These are phyloP conservation scores for Eulemur rubriventer DNA, from an alignment of 2,797 vertebrate species.

Conservation along the genomic window DNA sequence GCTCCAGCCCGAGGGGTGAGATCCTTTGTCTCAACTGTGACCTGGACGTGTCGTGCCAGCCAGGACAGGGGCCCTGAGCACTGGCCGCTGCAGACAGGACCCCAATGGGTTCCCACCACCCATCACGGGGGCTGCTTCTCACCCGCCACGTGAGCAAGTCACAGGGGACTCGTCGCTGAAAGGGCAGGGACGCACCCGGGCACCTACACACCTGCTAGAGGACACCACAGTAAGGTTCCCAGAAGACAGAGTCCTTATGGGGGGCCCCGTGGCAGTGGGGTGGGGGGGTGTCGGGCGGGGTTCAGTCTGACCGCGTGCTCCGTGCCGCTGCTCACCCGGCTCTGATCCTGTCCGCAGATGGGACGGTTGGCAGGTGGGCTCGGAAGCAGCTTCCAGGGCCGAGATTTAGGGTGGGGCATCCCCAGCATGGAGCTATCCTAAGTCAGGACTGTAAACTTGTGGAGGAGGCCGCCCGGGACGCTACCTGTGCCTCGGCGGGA, in stretches of 20 bases:
- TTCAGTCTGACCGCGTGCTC: no score
- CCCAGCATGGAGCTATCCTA: neutral
- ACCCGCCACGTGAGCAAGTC: slow-evolving; percentile 68
- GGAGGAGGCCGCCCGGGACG: neutral
- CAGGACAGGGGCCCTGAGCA: slow-evolving; percentile 38
- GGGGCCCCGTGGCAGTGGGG: neutral
- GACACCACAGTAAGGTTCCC: slow-evolving; percentile 79
- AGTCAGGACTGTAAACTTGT: neutral
- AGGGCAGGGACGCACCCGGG: slow-evolving; percentile 80
- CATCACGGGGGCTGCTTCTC: slow-evolving; percentile 59
- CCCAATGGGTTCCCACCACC: neutral
- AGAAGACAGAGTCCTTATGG: slow-evolving; percentile 78
- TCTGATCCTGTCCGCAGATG: no score
- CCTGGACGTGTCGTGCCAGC: neutral
- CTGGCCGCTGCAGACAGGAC: slow-evolving; percentile 35
- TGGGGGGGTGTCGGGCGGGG: rapidly evolving
- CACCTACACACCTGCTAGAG: slow-evolving; percentile 85
- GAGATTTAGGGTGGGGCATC: neutral
- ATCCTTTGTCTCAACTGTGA: neutral
- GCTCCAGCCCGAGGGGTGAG: rapidly evolving
- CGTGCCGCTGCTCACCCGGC: neutral
- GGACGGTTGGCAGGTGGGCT: neutral
- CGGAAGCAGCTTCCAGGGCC: neutral
- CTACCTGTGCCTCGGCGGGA: rapidly evolving
- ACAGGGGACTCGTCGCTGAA: neutral